phyloP scores from a whole-genome alignment of 2,113 vertebrate species.

The Vulpes vulpes region DNA sequence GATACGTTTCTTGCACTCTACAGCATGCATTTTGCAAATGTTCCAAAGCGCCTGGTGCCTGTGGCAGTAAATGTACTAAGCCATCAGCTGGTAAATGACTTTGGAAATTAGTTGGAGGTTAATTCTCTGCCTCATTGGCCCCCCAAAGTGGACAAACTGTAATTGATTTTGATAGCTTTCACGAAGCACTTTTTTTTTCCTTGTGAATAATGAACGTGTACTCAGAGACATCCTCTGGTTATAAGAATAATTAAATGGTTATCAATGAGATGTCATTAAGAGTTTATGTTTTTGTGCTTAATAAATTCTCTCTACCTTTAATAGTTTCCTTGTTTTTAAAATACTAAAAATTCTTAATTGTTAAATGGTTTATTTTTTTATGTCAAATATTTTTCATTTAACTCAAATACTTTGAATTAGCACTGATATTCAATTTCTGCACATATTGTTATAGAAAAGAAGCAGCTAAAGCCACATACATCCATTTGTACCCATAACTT shows the following conservation, averaged over 20 bases:
- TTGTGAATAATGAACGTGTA: constrained; percentile 83
- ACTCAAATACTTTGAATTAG: constrained; percentile 65
- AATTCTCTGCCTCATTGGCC: constrained; percentile 90
- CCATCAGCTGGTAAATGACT: constrained; percentile 86
- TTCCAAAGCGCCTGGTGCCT: constrained; percentile 60
- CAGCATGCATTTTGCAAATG: constrained; percentile 76
- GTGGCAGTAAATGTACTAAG: constrained; percentile 79
- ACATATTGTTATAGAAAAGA: constrained; percentile 62
- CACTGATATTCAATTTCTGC: constrained; percentile 55
- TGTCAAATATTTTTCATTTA: constrained; percentile 66
- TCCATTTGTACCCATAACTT: not conserved
- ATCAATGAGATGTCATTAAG: constrained; percentile 83
- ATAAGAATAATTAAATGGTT: constrained; percentile 81
- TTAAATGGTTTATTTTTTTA: constrained; percentile 61
- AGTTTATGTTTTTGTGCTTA: constrained; percentile 79
- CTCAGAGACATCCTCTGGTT: constrained; percentile 77
- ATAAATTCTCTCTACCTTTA: constrained; percentile 79
- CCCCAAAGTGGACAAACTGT: constrained; percentile 85
- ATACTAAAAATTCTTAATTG: constrained; percentile 74
- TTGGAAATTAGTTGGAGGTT: constrained; percentile 90
- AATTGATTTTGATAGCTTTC: constrained; percentile 89
- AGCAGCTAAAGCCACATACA: not conserved
- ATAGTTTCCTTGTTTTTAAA: constrained; percentile 78
- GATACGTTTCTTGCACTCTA: constrained; percentile 58
- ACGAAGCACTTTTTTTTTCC: constrained; percentile 82